Conservation (phyloP, 2,113 vertebrate genomes). For the Lamprologus tigripictilis region DNA sequence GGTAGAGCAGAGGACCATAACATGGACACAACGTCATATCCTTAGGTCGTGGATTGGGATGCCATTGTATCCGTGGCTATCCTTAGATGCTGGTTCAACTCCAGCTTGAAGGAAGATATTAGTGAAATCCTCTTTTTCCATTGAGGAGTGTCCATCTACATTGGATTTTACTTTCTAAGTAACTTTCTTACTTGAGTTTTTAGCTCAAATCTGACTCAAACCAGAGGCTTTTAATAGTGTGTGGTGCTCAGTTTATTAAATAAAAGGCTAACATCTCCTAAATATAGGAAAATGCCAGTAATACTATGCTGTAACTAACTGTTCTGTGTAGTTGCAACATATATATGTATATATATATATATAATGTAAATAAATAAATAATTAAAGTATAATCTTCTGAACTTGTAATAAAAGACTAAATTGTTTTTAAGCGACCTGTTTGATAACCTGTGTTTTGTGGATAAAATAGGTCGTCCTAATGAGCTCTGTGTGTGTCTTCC, state of each 20-base stretch:
- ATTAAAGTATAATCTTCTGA: too few species aligned
- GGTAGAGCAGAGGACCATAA: not conserved
- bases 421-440: fast-evolving
- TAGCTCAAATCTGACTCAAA: too few species aligned
- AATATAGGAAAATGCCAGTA: too few species aligned
- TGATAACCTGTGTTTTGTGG: fast-evolving
- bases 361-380: too few species aligned
- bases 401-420: too few species aligned
- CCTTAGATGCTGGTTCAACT: fast-evolving
- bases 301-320: too few species aligned
- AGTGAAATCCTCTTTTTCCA: fast-evolving
- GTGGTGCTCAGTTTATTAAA: fast-evolving
- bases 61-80: fast-evolving
- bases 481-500: too few species aligned
- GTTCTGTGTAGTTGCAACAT: too few species aligned
- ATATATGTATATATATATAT: fast-evolving
- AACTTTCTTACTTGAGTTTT: too few species aligned
- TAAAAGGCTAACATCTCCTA: fast-evolving
- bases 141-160: not conserved
- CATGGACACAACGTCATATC: fast-evolving
- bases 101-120: fast-evolving
- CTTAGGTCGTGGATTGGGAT: fast-evolving
- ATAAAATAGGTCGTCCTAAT: too few species aligned
- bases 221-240: too few species aligned
- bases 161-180: too few species aligned